Evolutionary conservation across 1,140 invertebrate species (phyloP).

Genomic region (Nebria ingens): DNA sequence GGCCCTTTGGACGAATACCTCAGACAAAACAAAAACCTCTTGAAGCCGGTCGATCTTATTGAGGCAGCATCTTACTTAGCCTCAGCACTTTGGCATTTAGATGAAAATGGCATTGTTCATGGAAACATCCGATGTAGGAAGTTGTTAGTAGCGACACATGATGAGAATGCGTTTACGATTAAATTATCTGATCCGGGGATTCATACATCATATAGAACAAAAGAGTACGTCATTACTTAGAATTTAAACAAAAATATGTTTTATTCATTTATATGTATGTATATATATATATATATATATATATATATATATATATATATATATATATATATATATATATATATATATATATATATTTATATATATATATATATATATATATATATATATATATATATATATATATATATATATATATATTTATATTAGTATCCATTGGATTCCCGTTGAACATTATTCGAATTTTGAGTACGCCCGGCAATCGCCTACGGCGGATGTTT

Average conservation of each 20-base stretch:
- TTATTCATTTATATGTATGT: too few relatives aligned
- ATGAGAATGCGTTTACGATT: conserved; percentile 55
- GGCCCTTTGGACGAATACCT: conserved; percentile 71
- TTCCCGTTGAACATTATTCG: conserved; percentile 66
- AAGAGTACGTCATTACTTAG: conserved; percentile 57
- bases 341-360: too few relatives aligned
- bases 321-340: too few relatives aligned
- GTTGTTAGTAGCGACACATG: conserved; percentile 58
- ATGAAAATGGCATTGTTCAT: conserved; percentile 69
- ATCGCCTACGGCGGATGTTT: conserved; percentile 61
- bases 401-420: conserved; percentile 16
- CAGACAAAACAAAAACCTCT: conserved; percentile 36
- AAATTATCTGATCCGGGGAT: conserved; percentile 74
- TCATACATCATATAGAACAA: conserved; percentile 36
- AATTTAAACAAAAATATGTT: too few relatives aligned
- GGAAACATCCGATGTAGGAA: conserved; percentile 79
- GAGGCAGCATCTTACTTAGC: conserved; percentile 66
- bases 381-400: background rate
- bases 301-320: too few relatives aligned
- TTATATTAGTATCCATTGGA: conserved; percentile 72
- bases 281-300: too few relatives aligned
- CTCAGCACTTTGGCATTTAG: conserved; percentile 68
- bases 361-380: too few relatives aligned
- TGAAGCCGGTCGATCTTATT: conserved; percentile 62
- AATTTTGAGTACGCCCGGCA: conserved; percentile 51